phyloP scores from a whole-genome alignment of 2,888 invertebrate genomes.

The Miltochrista miniata region DNA sequence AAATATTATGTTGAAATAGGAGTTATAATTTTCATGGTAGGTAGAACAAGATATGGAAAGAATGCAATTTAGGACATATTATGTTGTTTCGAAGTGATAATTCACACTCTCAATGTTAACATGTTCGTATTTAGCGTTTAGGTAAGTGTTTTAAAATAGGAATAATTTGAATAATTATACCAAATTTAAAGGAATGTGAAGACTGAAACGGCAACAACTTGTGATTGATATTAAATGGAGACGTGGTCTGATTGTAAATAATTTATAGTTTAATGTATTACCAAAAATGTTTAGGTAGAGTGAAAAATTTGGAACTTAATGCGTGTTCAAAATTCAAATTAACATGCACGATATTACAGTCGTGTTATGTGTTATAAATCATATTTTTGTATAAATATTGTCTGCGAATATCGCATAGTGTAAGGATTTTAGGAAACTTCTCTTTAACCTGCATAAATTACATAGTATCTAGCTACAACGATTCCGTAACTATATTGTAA shows the following conservation, averaged over 20 bases:
- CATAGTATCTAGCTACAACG: slow-evolving; percentile 33
- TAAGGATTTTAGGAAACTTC: slow-evolving; percentile 48
- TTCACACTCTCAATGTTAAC: slow-evolving; percentile 30
- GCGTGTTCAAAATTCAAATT: slow-evolving; percentile 67
- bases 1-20: slow-evolving; percentile 22
- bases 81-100: slow-evolving; percentile 13
- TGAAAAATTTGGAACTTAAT: slow-evolving; percentile 51
- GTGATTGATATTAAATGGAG: slow-evolving; percentile 63
- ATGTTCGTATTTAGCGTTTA: slow-evolving; percentile 24
- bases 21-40: slow-evolving; percentile 18
- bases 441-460: slow-evolving; percentile 20
- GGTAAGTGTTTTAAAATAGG: slow-evolving; percentile 32
- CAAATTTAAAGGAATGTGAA: slow-evolving; percentile 59
- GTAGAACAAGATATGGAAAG: slow-evolving; percentile 3
- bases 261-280: slow-evolving; percentile 48
- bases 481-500: slow-evolving; percentile 37
- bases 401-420: slow-evolving; percentile 60
- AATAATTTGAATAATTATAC: slow-evolving; percentile 27
- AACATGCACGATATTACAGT: slow-evolving; percentile 49
- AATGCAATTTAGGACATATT: slow-evolving; percentile 13
- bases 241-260: slow-evolving; percentile 66
- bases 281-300: slow-evolving; percentile 50
- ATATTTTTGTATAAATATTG: slow-evolving; percentile 81
- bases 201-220: slow-evolving; percentile 80
- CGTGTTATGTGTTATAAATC: slow-evolving; percentile 59